Percentiles rank a stretch among this genome's conserved stretches.
Conservation (phyloP, 2,113 vertebrate genomes). For the Barbus barbus region DNA sequence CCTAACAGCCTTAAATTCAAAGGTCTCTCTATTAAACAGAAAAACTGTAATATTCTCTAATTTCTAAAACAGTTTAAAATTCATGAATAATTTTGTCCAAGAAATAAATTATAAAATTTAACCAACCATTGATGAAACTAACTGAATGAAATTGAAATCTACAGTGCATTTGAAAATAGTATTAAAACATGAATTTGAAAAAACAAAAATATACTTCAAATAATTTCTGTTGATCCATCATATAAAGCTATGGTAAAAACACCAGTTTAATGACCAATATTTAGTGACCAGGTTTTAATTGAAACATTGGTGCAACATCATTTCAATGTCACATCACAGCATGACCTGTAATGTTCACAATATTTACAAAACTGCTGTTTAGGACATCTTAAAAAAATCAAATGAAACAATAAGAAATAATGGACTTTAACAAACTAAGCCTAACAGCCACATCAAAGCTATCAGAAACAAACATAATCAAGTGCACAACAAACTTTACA, state of each 20-base stretch:
- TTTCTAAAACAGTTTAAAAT: background rate
- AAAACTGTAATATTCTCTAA: background rate
- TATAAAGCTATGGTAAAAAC: background rate
- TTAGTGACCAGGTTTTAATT: conserved; percentile 95
- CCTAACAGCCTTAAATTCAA: background rate
- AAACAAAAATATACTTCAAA: background rate
- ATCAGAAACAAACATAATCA: conserved; percentile 74
- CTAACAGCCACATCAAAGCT: conserved; percentile 82
- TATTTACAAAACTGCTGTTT: conserved; percentile 93
- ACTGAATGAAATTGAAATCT: background rate
- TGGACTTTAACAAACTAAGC: conserved; percentile 81
- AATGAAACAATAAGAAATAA: conserved; percentile 68
- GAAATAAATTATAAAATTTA: background rate
- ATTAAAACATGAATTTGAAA: too few relatives aligned
- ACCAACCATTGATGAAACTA: background rate
- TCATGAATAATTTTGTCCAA: background rate
- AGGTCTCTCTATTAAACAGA: background rate
- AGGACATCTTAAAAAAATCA: conserved; percentile 82
- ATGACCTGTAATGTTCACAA: conserved; percentile 95
- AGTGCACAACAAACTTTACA: conserved; percentile 86
- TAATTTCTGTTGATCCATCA: background rate
- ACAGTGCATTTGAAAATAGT: background rate
- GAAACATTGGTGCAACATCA: conserved; percentile 95
- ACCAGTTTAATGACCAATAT: conserved; percentile 69
- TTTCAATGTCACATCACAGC: conserved; percentile 93